These are phyloP conservation scores for Latrodectus geometricus DNA, from an alignment of 1,140 invertebrate genomes.

Conservation along the genomic window DNA sequence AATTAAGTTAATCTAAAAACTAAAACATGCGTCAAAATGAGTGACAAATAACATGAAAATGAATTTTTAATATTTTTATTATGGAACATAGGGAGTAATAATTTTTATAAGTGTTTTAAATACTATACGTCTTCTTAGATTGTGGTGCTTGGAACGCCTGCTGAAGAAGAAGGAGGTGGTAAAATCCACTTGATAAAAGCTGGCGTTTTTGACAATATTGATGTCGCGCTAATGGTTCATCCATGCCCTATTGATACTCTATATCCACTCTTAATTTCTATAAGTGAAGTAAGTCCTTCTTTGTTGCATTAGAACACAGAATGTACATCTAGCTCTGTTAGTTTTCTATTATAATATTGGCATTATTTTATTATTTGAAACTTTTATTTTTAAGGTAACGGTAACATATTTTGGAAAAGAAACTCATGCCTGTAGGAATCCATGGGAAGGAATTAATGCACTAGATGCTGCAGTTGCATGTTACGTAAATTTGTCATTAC, in stretches of 20 bases:
- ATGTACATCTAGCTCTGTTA: too few species aligned
- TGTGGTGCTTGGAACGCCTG: conserved; percentile 69
- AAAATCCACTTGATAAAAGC: conserved; percentile 68
- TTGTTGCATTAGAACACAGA: too few species aligned
- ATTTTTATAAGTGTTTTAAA: background rate
- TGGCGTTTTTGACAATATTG: conserved; percentile 68
- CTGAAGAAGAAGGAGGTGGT: conserved; percentile 69
- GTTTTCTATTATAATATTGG: too few species aligned
- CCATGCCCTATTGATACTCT: conserved; percentile 63
- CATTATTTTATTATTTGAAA: too few species aligned
- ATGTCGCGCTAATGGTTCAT: conserved; percentile 70
- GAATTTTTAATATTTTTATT: too few species aligned
- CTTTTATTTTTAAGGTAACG: too few species aligned
- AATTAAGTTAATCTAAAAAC: too few species aligned
- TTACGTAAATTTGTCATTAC: conserved; percentile 62
- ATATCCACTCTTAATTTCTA: conserved; percentile 50
- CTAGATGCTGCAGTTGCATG: conserved; percentile 64
- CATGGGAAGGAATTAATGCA: conserved; percentile 66
- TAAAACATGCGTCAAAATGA: too few species aligned
- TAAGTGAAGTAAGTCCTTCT: conserved; percentile 39
- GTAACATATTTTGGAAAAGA: conserved; percentile 62
- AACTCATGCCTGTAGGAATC: conserved; percentile 63
- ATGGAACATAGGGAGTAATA: background rate
- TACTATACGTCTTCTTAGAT: conserved; percentile 64
- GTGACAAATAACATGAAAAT: too few species aligned